phyloP scores from a whole-genome alignment of 1,140 invertebrate species.

The Argopecten irradians region DNA sequence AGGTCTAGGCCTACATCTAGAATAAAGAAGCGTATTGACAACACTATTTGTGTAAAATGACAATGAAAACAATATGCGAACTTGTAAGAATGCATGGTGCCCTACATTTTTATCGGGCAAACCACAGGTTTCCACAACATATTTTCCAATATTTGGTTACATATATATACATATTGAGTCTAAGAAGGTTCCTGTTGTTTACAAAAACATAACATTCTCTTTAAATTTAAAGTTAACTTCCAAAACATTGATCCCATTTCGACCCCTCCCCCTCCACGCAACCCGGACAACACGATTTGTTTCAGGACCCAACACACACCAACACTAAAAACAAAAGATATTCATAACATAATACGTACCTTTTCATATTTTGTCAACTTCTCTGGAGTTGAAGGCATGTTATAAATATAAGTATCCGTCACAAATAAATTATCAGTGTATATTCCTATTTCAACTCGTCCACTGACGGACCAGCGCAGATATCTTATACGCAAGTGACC shows the following conservation, averaged over 20 bases:
- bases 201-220: too few species aligned
- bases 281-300: background rate
- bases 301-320: background rate
- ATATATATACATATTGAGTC: too few species aligned
- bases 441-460: too few species aligned
- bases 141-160: background rate
- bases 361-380: conserved; percentile 10
- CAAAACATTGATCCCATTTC: background rate
- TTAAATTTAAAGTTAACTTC: background rate
- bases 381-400: background rate
- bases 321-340: background rate
- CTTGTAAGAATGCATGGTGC: background rate
- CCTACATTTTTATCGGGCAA: background rate
- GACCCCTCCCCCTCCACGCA: background rate
- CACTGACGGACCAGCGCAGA: too few species aligned
- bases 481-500: too few species aligned
- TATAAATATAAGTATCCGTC: background rate
- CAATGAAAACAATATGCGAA: background rate
- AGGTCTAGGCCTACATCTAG: too few species aligned
- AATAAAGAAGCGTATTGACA: too few species aligned
- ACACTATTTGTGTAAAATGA: background rate
- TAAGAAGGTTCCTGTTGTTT: too few species aligned
- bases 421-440: too few species aligned
- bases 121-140: background rate
- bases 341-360: background rate